phyloP scores from a whole-genome alignment of 2,797 vertebrate genomes.

The Artibeus jamaicensis region DNA sequence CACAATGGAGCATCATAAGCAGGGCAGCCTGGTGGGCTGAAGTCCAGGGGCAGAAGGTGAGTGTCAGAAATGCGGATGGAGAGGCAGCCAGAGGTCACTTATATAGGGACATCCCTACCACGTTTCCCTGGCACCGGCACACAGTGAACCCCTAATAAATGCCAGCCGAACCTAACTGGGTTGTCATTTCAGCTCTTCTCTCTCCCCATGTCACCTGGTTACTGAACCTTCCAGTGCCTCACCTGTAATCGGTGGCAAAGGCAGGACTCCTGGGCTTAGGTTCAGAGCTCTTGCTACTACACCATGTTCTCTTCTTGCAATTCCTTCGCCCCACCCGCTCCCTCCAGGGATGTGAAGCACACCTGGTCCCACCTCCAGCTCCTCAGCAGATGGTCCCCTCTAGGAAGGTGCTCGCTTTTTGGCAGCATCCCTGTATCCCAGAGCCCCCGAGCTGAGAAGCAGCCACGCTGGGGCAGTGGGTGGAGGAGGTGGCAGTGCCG shows the following conservation, averaged over 20 bases:
- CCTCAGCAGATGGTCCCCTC: neutral
- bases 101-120: neutral
- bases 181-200: neutral
- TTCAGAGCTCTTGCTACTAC: neutral
- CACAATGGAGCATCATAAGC: neutral
- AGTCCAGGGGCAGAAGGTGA: accelerated
- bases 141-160: neutral
- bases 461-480: neutral
- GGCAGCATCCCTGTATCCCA: neutral
- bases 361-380: neutral
- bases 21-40: neutral
- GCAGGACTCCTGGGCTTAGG: neutral
- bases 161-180: neutral
- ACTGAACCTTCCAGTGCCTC: neutral
- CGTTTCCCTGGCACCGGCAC: neutral
- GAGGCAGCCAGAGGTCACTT: neutral
- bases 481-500: neutral
- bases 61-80: neutral
- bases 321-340: neutral
- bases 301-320: neutral
- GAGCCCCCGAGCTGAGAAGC: neutral
- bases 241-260: neutral
- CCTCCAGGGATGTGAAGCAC: neutral
- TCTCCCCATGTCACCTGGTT: neutral
- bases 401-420: neutral